These are phyloP conservation scores for Aphis craccivora DNA, from an alignment of 1,140 invertebrate genomes.

Conservation along the genomic window DNA sequence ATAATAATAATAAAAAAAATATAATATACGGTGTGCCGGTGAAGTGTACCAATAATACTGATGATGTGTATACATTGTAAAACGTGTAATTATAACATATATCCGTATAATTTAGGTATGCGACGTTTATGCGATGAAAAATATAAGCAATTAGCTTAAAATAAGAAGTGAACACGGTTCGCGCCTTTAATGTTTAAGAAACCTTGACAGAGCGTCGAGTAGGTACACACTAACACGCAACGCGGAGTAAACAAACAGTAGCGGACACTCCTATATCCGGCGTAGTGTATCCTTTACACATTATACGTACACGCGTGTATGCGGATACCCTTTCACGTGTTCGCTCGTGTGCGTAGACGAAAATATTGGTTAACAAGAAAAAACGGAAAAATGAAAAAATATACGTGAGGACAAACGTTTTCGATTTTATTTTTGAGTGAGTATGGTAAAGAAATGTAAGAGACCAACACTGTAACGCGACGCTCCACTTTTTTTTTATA, in stretches of 20 bases:
- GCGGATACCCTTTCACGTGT: constrained; percentile 9
- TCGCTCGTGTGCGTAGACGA: not conserved
- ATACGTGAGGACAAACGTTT: not conserved
- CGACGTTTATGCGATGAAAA: not conserved
- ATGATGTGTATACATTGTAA: not conserved
- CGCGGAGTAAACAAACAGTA: constrained; percentile 34
- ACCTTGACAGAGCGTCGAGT: not conserved
- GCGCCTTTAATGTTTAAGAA: constrained; percentile 43
- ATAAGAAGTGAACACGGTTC: not conserved
- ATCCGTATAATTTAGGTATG: not conserved
- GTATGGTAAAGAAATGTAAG: not conserved
- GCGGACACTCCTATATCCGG: constrained; percentile 52
- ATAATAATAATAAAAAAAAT: not conserved
- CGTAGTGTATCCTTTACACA: constrained; percentile 29
- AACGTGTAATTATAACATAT: not conserved
- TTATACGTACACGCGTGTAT: not conserved
- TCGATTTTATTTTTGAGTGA: constrained; percentile 16
- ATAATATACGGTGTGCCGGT: not conserved
- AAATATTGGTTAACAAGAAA: constrained; percentile 21
- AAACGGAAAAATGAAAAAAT: not conserved
- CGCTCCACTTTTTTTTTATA: constrained; percentile 26
- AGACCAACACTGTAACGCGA: not conserved
- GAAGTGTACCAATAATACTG: not conserved
- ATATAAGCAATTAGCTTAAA: not conserved
- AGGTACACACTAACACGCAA: not conserved